Evolutionary conservation across 2,113 vertebrate genomes (phyloP).

Genomic region (Hymenochirus boettgeri): DNA sequence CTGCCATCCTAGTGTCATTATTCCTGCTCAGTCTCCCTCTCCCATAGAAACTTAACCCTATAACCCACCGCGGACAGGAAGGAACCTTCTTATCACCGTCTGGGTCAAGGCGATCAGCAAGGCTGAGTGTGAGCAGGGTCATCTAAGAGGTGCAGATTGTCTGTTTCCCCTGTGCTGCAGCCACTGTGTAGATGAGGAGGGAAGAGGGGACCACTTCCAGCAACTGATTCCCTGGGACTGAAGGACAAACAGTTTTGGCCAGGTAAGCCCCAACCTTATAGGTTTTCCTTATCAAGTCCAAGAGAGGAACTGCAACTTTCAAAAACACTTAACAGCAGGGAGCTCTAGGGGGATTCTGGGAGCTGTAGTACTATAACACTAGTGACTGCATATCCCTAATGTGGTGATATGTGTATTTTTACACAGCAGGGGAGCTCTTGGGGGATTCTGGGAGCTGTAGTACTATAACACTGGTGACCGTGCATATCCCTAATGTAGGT

Average conservation of each 20-base stretch:
- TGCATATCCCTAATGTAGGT: too few species aligned
- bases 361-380: too few species aligned
- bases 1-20: conserved; percentile 62
- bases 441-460: too few species aligned
- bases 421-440: too few species aligned
- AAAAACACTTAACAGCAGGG: too few species aligned
- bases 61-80: conserved; percentile 18
- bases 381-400: too few species aligned
- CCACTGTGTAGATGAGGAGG: conserved; percentile 50
- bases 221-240: conserved; percentile 37
- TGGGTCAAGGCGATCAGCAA: conserved; percentile 37
- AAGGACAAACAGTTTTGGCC: conserved; percentile 47
- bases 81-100: not conserved
- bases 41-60: conserved; percentile 55
- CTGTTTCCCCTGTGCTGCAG: conserved; percentile 48
- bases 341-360: too few species aligned
- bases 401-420: too few species aligned
- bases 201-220: conserved; percentile 36
- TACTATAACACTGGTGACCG: too few species aligned
- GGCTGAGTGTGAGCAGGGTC: conserved; percentile 29
- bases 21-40: conserved; percentile 32
- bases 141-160: conserved; percentile 46
- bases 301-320: too few species aligned
- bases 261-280: conserved; percentile 65
- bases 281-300: too few species aligned